These are phyloP conservation scores for Ptiloglossa arizonensis DNA, from an alignment of 1,140 invertebrate species.

Conservation along the genomic window DNA sequence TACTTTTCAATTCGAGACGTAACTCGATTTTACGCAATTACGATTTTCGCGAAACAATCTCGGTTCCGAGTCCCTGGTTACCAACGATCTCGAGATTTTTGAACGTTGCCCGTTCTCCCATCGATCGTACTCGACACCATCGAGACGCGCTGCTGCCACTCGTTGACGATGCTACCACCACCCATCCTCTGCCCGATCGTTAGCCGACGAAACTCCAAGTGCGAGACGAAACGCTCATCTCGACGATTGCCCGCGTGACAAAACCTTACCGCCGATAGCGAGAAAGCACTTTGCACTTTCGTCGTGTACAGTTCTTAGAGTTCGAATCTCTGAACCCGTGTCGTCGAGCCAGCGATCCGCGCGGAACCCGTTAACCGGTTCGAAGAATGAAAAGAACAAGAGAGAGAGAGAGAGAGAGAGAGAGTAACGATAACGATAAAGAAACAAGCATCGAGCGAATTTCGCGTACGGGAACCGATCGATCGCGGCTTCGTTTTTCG, in stretches of 20 bases:
- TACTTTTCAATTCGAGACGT: too few species aligned
- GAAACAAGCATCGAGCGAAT: too few species aligned
- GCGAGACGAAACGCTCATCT: conserved; percentile 9
- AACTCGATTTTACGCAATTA: too few species aligned
- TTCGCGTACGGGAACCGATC: neutral
- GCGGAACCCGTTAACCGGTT: too few species aligned
- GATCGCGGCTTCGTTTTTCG: neutral
- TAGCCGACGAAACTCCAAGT: conserved; percentile 40
- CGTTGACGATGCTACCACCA: conserved; percentile 32
- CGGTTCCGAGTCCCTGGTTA: too few species aligned
- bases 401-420: too few species aligned
- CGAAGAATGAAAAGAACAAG: too few species aligned
- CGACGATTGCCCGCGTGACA: conserved; percentile 15
- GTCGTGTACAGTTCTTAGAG: conserved; percentile 29
- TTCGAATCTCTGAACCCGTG: conserved; percentile 24
- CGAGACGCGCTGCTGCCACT: conserved; percentile 41
- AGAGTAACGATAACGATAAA: too few species aligned
- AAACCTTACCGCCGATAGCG: conserved; percentile 13
- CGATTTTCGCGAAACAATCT: too few species aligned
- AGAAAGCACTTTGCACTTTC: conserved; percentile 45
- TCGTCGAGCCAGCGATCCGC: conserved; percentile 33
- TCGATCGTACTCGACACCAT: conserved; percentile 23
- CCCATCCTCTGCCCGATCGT: neutral
- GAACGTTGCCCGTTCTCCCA: neutral
- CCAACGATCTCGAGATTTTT: neutral